Conservation (phyloP, 2,113 vertebrate species). For the Cromileptes altivelis region DNA sequence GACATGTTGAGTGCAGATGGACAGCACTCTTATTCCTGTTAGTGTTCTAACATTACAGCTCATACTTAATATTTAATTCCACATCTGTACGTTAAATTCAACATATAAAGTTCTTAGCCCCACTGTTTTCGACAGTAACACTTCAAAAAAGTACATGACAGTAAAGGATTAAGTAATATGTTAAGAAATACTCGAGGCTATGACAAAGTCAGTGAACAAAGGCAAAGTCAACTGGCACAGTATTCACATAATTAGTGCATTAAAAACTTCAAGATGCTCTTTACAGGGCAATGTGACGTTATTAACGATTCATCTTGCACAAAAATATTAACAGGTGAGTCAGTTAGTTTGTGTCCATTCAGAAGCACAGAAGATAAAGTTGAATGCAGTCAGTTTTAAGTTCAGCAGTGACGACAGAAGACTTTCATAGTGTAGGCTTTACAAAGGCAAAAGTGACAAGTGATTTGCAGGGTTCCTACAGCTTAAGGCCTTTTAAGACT, state of each 20-base stretch:
- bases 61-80: neutral
- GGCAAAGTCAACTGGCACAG: slow-evolving; percentile 52
- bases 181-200: slow-evolving; percentile 25
- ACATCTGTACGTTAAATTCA: slow-evolving; percentile 9
- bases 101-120: neutral
- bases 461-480: neutral
- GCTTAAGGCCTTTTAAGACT: too few species aligned
- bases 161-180: slow-evolving; percentile 11
- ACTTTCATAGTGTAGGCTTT: neutral
- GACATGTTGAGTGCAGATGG: neutral
- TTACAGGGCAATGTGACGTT: slow-evolving; percentile 31
- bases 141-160: neutral
- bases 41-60: slow-evolving; percentile 9
- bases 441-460: neutral
- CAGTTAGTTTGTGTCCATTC: slow-evolving; percentile 21
- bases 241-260: slow-evolving; percentile 72
- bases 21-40: neutral
- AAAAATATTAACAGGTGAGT: slow-evolving; percentile 15
- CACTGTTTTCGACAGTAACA: slow-evolving; percentile 13
- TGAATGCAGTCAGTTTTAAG: neutral
- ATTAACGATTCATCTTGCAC: slow-evolving; percentile 15
- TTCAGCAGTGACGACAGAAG: slow-evolving; percentile 42
- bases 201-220: slow-evolving; percentile 46
- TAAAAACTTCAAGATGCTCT: slow-evolving; percentile 48
- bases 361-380: slow-evolving; percentile 4